Percentiles rank a stretch among this genome's conserved stretches.
phyloP scores from a whole-genome alignment of 2,888 invertebrate species.

The Lithophane semibrunnea region DNA sequence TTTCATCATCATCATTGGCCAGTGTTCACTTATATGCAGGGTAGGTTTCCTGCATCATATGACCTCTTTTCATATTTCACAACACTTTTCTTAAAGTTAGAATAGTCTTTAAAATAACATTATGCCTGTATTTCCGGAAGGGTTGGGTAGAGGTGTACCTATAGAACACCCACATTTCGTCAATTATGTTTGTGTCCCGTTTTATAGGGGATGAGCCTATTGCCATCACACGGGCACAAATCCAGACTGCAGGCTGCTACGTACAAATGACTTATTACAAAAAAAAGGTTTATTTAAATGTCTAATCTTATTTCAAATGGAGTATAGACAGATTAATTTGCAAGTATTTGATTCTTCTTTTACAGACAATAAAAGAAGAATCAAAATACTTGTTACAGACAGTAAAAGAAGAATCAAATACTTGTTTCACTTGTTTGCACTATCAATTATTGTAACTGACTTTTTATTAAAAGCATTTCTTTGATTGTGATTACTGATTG shows the following conservation, averaged over 20 bases:
- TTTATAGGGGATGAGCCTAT: too few species aligned
- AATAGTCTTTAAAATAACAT: not conserved
- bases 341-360: not conserved
- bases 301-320: too few species aligned
- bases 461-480: not conserved
- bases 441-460: not conserved
- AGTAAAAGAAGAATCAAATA: too few species aligned
- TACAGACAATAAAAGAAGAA: too few species aligned
- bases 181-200: too few species aligned
- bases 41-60: not conserved
- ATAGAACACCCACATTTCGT: too few species aligned
- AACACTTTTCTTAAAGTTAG: not conserved
- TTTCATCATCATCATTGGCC: conserved; percentile 32
- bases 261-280: not conserved
- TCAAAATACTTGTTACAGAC: too few species aligned
- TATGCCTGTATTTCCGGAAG: too few species aligned
- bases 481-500: not conserved
- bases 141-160: too few species aligned
- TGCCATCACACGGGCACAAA: too few species aligned
- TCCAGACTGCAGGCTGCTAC: too few species aligned
- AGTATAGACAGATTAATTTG: not conserved
- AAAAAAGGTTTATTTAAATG: not conserved
- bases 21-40: not conserved
- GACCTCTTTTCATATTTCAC: not conserved
- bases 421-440: too few species aligned